Conservation (phyloP, 2,797 vertebrate genomes). For the Rhincodon typus region DNA sequence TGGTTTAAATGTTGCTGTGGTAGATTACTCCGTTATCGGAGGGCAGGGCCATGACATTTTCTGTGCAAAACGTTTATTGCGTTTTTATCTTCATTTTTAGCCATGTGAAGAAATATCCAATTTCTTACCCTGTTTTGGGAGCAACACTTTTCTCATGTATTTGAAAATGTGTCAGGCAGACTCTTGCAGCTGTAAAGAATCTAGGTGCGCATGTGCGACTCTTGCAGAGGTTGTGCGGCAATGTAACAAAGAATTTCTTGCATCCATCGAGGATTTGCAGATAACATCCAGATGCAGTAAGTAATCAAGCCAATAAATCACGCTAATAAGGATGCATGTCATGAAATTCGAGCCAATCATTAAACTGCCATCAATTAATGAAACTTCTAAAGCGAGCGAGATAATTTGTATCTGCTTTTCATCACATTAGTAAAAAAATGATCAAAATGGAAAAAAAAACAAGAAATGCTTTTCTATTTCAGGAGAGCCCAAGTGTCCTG, state of each 20-base stretch:
- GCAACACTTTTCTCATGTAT: rapidly evolving
- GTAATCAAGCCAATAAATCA: not conserved
- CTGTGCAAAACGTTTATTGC: not conserved
- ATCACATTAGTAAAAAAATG: not conserved
- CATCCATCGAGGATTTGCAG: not conserved
- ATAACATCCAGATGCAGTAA: not conserved
- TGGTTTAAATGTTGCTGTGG: not conserved
- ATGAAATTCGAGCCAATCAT: not conserved
- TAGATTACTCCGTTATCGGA: not conserved
- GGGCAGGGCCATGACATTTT: not conserved
- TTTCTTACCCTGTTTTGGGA: not conserved
- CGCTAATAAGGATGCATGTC: not conserved
- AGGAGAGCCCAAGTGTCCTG: not conserved
- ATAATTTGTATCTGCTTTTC: not conserved
- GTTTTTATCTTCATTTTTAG: not conserved
- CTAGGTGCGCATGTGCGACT: not conserved
- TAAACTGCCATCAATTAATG: not conserved
- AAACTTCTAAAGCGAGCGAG: not conserved
- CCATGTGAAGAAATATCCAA: not conserved
- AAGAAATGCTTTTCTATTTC: not conserved
- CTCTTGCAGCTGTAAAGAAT: not conserved
- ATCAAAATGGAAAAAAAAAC: not conserved
- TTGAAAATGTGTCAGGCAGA: not conserved
- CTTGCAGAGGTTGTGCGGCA: not conserved
- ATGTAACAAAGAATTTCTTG: not conserved